Base-by-base conservation (phyloP, 2,888 invertebrate genomes). In the Machimus atricapillus region DNA sequence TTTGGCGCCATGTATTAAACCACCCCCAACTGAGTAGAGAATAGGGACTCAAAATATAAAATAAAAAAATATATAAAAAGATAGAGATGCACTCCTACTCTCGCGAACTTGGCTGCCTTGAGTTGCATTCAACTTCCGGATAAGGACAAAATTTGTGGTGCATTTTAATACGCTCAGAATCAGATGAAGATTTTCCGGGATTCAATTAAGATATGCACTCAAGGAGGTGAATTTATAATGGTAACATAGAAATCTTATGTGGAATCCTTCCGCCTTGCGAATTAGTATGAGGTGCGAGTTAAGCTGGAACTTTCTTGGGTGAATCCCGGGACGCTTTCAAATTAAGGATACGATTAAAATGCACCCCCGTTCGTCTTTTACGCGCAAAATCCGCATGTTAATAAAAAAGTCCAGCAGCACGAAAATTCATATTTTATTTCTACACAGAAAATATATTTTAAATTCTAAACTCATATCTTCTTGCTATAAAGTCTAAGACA, bases 141-240 rank as follows among this genome's bases (percentile, higher is more conserved):
- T 81, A 82, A 82, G 82, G 19, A 58, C 8, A 66, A 82, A 82
- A 58, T 82, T 82, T 82, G 82, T 66, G 82, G 66, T 82, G 40
- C 82, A 82, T 82, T 82, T 82, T 82, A 56, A 82, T 82, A 66
- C 19, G 37, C 58, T 37, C 66, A 66, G 52, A 40, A 82, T 82
- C 82, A 82, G 58, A 82, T 66, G 82, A 82, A 82, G 82, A 82
- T 82, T 58, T 82, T 37, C 82, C 31, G 19, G 82, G 82, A 82
- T 82, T 66, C 82, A 82, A 82, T 82, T 82, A 82, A 82, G 82
- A 58, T 82, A 56, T 82, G 82, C 58, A 82, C 82, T 82, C 66
- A 82, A 58, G 52, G 40, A 58, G 82, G 82, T 82, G 40, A 82
- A 82, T 82, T 58, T 66, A 82, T 82, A 82, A 66, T 82, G n/a